phyloP scores from a whole-genome alignment of 1,140 invertebrate genomes.

The Papilio xuthus region DNA sequence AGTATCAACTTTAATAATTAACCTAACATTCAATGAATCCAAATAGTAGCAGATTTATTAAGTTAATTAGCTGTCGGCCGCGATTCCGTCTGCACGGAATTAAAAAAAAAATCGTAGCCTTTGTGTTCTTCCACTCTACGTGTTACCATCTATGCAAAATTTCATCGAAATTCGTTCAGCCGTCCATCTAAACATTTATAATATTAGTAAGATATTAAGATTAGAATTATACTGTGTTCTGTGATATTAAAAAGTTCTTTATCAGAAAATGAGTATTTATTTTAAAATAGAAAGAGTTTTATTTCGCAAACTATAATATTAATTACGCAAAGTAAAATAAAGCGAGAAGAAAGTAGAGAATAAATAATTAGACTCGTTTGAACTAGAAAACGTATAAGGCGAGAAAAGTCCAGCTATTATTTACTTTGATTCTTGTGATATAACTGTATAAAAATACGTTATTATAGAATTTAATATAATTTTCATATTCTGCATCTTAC shows the following conservation, averaged over 20 bases:
- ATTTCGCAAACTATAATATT: not conserved
- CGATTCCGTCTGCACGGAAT: no score
- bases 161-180: no score
- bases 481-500: no score
- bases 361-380: slow-evolving; percentile 4
- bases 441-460: not conserved
- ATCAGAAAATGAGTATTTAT: not conserved
- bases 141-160: no score
- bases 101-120: no score
- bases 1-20: no score
- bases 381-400: slow-evolving; percentile 1
- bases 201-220: no score
- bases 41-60: no score
- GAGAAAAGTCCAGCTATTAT: not conserved
- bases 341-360: slow-evolving; percentile 18
- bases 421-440: not conserved
- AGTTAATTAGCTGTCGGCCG: no score
- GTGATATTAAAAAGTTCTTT: not conserved
- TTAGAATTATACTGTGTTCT: not conserved
- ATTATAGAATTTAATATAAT: not conserved
- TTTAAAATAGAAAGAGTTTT: not conserved
- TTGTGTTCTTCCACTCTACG: no score
- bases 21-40: no score
- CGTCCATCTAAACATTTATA: no score
- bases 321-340: slow-evolving; percentile 26